These are phyloP conservation scores for Clarias fuscus DNA, from an alignment of 2,797 vertebrate genomes.

Conservation along the genomic window DNA sequence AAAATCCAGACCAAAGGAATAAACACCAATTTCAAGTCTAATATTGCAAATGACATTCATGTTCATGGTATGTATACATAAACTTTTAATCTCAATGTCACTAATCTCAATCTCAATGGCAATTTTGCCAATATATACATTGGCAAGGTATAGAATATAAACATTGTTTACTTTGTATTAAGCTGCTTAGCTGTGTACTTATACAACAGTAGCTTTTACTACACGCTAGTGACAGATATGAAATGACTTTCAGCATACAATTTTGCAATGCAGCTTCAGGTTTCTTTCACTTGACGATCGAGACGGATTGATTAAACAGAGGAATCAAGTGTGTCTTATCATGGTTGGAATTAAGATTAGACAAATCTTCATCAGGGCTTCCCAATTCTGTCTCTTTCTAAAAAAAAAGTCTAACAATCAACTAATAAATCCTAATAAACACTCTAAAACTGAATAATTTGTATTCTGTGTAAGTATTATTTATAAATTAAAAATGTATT, in stretches of 20 bases:
- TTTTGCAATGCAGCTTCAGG: neutral
- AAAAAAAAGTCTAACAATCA: too few relatives aligned
- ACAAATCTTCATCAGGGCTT: neutral
- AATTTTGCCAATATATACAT: neutral
- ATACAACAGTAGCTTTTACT: neutral
- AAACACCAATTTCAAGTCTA: too few relatives aligned
- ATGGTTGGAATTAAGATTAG: constrained; percentile 3
- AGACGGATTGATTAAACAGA: neutral
- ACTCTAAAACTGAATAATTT: neutral
- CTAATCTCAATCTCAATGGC: too few relatives aligned
- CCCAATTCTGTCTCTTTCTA: neutral
- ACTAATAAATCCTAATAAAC: neutral
- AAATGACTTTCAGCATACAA: neutral
- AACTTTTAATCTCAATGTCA: too few relatives aligned
- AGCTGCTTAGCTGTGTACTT: neutral
- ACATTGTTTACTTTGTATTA: neutral
- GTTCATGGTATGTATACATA: too few relatives aligned
- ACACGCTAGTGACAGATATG: neutral
- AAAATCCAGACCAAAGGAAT: too few relatives aligned
- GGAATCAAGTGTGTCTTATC: neutral
- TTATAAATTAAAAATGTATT: too few relatives aligned
- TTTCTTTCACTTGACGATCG: neutral
- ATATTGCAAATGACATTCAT: too few relatives aligned
- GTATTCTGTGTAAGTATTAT: neutral
- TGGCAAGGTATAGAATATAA: neutral